phyloP scores from a whole-genome alignment of 2,113 vertebrate genomes.

The Chiloscyllium plagiosum region DNA sequence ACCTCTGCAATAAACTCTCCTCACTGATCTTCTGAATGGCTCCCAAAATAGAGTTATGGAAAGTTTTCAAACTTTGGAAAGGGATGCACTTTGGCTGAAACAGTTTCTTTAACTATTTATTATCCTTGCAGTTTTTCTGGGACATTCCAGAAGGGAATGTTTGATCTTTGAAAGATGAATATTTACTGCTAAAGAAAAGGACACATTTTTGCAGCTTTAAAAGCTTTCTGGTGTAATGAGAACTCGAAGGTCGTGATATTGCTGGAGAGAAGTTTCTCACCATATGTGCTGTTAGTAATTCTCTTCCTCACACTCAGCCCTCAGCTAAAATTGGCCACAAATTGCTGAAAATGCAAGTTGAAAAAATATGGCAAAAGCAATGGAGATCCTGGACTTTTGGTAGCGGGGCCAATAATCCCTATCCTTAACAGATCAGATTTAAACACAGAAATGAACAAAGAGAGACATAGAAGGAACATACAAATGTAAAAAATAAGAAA shows the following conservation, averaged over 20 bases:
- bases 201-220: neutral
- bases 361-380: neutral
- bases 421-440: neutral
- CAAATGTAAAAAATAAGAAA: too few relatives aligned
- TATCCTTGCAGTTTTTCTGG: neutral
- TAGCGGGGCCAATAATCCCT: neutral
- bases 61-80: neutral
- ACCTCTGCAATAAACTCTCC: neutral
- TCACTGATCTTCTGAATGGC: neutral
- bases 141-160: neutral
- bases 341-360: neutral
- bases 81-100: neutral
- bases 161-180: neutral
- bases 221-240: neutral
- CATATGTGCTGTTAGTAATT: neutral
- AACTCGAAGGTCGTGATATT: neutral
- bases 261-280: neutral
- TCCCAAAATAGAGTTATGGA: neutral
- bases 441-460: neutral
- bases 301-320: neutral
- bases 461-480: neutral
- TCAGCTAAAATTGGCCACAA: neutral
- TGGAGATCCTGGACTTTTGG: neutral
- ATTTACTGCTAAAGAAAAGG: neutral
- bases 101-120: conserved; percentile 13